Conservation (phyloP, 2,888 invertebrate species). For the Keiferia lycopersicella region DNA sequence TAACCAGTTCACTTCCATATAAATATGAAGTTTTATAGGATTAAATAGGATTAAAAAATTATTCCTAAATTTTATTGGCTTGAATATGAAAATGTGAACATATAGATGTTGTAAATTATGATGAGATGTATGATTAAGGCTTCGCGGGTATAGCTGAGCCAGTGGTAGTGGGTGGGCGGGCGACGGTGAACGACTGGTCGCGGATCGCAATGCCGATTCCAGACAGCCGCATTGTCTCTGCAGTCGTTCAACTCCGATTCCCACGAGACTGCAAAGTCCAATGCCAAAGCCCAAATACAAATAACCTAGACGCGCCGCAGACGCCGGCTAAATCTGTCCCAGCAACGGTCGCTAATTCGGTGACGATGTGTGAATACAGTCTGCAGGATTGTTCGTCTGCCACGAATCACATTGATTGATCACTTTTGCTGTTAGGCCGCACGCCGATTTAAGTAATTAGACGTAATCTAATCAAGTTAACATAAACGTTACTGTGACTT, state of each 20-base stretch:
- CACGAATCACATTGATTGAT: neutral
- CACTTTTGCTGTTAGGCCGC: neutral
- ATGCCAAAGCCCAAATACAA: slow-evolving; percentile 77
- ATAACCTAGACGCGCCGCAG: slow-evolving; percentile 79
- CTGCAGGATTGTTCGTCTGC: slow-evolving; percentile 8
- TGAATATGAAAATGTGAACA: neutral
- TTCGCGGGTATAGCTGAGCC: slow-evolving; percentile 12
- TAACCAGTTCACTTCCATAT: neutral
- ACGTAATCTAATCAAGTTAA: neutral
- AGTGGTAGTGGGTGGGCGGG: slow-evolving; percentile 50
- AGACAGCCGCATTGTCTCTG: slow-evolving; percentile 74
- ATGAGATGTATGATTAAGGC: slow-evolving; percentile 17
- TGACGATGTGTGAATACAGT: slow-evolving; percentile 37
- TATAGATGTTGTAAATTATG: neutral
- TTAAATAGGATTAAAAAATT: neutral
- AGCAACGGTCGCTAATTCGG: slow-evolving; percentile 60
- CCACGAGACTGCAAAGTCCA: slow-evolving; percentile 77
- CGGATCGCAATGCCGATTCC: slow-evolving; percentile 45
- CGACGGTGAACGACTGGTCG: slow-evolving; percentile 62
- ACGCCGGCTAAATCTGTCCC: slow-evolving; percentile 74
- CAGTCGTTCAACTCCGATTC: slow-evolving; percentile 81
- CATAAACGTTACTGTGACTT: neutral
- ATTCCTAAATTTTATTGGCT: neutral
- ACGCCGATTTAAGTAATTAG: slow-evolving; percentile 5
- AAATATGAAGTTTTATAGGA: neutral